Base-by-base conservation (phyloP, 2,797 vertebrate genomes). In the Macropodus opercularis region DNA sequence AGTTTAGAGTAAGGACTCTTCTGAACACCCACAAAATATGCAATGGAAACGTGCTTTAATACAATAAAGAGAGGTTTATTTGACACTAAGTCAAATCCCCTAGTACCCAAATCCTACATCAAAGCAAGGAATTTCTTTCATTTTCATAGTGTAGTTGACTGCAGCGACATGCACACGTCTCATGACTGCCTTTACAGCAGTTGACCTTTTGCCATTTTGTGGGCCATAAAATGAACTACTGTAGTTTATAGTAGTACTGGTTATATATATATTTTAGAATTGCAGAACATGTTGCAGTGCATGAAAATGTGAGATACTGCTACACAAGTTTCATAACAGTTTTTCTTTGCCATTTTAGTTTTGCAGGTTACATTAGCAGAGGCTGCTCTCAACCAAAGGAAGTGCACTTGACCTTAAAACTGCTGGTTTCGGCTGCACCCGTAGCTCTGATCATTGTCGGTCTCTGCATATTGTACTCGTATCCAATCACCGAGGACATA, bases 401-500 rank as follows among this genome's bases (percentile, higher is more conserved):
- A 3, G 97, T 99, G 70, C 74, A 94, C 50, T 14, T 96, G 17
- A 98, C 98, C 0, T 70, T 99, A 81, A 99, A 94, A 77, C 62
- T 99, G 69, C 87, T 99, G 74, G 95, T 99, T 51, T 96, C 95
- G 0, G 93, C 93, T 0, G 94, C 91, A 2, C 97, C 98, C 0
- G 85, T 97, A 4, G 61, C 32, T 26, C 89, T 99, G 55, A 98
- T 99, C 72, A 38, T 96, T 5, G 77, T 97, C 24, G 96, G 98
- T 32, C 87, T 99, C 70, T 12, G 87, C 12, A 94, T 99, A 6
- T 92, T 99, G 75, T 93, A 93, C 72, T 85, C 90, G 0, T 99
- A 99, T 62, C 98, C 98, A 3, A 98, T 99, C 1, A 62, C 95
- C 0, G 97, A 99, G 81, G 90, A 95, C 68, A 92, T 74, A 68